These are phyloP conservation scores for Hemiscyllium ocellatum DNA, from an alignment of 2,113 vertebrate species.

Conservation along the genomic window DNA sequence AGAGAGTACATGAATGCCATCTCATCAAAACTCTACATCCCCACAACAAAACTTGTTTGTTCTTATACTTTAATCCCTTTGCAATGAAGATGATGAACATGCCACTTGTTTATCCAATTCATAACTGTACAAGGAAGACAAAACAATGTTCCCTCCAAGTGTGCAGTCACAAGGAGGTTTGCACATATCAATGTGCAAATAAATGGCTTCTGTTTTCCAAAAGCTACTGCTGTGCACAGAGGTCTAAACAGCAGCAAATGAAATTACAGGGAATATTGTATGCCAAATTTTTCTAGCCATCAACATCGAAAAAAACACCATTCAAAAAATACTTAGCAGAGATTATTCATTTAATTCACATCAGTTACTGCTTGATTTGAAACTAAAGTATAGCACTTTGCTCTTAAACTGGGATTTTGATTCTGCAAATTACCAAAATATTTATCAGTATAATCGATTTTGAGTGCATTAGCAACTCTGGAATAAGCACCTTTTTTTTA, in stretches of 20 bases:
- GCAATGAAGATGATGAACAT: too few relatives aligned
- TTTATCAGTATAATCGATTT: background rate
- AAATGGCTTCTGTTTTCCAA: too few relatives aligned
- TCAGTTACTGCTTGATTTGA: background rate
- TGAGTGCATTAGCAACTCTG: background rate
- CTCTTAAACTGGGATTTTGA: background rate
- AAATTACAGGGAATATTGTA: too few relatives aligned
- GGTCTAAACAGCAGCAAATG: too few relatives aligned
- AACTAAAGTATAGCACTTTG: background rate
- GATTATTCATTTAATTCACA: background rate
- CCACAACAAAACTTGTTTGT: background rate
- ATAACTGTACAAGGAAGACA: background rate
- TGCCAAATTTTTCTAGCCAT: background rate
- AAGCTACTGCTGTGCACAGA: too few relatives aligned
- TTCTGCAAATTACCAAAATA: background rate
- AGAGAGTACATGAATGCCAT: background rate
- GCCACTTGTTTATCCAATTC: background rate
- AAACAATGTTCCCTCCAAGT: too few relatives aligned
- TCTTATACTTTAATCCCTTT: background rate
- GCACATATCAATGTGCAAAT: too few relatives aligned
- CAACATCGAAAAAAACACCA: background rate
- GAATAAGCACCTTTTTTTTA: background rate
- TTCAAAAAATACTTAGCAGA: background rate
- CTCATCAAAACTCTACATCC: background rate
- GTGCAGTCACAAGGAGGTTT: too few relatives aligned